phyloP scores from a whole-genome alignment of 2,113 vertebrate genomes.

The Seriola quinqueradiata region DNA sequence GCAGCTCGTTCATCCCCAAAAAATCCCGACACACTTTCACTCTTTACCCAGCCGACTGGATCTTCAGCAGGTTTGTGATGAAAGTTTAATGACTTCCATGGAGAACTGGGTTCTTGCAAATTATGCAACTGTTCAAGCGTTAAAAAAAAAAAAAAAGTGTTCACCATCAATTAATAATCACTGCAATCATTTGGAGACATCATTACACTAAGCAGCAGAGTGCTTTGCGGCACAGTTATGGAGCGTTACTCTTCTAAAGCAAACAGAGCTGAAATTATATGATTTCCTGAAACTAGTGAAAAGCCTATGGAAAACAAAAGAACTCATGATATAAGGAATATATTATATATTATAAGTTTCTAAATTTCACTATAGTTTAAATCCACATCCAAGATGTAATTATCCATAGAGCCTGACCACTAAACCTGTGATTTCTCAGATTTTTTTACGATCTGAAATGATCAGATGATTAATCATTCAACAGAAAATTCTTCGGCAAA shows the following conservation, averaged over 20 bases:
- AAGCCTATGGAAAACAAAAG: background rate
- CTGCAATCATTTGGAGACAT: background rate
- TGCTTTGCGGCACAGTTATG: background rate
- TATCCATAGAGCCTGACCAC: no score
- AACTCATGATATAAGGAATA: background rate
- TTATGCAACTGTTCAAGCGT: background rate
- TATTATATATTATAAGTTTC: background rate
- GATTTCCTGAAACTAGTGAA: background rate
- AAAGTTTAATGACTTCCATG: background rate
- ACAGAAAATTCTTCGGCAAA: no score
- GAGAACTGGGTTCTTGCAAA: background rate
- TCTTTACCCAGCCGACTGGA: background rate
- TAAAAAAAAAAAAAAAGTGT: conserved; percentile 1
- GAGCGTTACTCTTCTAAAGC: background rate
- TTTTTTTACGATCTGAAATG: background rate
- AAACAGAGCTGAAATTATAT: background rate
- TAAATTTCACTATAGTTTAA: no score
- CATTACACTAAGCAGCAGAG: background rate
- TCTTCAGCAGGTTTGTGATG: background rate
- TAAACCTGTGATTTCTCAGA: no score
- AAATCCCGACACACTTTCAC: background rate
- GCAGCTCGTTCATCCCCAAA: background rate
- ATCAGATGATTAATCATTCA: background rate
- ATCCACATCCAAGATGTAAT: no score
- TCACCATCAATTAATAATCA: background rate